Evolutionary conservation across 1,140 invertebrate species (phyloP), one percentile per base, ranked within the genome.

Genomic region (Hirudo medicinalis): DNA sequence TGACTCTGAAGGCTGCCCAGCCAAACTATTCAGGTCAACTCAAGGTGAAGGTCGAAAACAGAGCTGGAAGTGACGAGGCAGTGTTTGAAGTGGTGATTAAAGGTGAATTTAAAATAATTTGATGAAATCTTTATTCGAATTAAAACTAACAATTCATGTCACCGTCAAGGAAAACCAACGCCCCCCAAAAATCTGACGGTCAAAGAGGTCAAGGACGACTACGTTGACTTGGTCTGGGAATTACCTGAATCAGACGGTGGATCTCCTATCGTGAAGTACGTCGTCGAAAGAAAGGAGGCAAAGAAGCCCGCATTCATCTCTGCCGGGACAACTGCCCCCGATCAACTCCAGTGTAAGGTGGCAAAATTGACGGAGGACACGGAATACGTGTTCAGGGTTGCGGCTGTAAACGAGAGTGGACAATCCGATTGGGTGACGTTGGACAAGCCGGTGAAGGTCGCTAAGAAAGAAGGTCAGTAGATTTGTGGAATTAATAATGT

Each of bases 181-280:
- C 60, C 70, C n/a, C 73, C 73, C 15, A 54, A 43, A 22, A 74
- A 74, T 53, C 92, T 96, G 15, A 90, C 92, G 77, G 87, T 94
- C 0, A 92, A 95, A 78, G 88, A 93, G 72, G 88, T 98, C 60
- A 94, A 91, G 0, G 93, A 90, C 76, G 91, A 94, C 77, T 93
- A 90, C 71, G 94, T 97, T 13, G 95, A 91, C 0, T 79, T 99
- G 1, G 92, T 91, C 0, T 99, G 96, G 96, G 87, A 78, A 86
- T 91, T 82, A 77, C 95, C 95, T 20, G 86, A 89, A 73, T 88
- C 87, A 78, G 94, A 99, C 80, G 95, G 95, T 72, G 96, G 95
- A 66, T 87, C 91, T n/a, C 92, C 93, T 77, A 91, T 99, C 75
- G 91, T 91, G 79, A 92, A 92, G 13, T 98, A 98, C 79, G 87